Evolutionary conservation across 2,888 invertebrate species (phyloP).

Genomic region (Nemapogon koenigi): DNA sequence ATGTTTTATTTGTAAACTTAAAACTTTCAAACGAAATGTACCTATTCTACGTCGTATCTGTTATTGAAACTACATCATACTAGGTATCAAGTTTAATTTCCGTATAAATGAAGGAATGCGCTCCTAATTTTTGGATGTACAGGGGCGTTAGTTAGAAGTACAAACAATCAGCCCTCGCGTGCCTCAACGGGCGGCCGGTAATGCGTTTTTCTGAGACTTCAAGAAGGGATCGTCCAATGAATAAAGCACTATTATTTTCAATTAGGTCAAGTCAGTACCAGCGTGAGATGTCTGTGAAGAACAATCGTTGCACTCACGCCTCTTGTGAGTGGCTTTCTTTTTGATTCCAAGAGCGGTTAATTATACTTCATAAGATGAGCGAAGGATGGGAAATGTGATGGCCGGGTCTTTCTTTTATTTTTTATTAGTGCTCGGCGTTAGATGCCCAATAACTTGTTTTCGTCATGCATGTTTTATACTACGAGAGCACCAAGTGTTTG

Average conservation of each 20-base stretch:
- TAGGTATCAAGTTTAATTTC: too few relatives aligned
- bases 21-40: too few relatives aligned
- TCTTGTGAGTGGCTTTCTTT: constrained; percentile 52
- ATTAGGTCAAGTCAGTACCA: constrained; percentile 57
- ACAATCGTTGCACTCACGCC: constrained; percentile 56
- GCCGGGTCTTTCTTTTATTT: constrained; percentile 30
- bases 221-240: constrained; percentile 37
- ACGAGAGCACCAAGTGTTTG: too few relatives aligned
- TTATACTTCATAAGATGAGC: constrained; percentile 26
- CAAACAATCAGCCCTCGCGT: constrained; percentile 12
- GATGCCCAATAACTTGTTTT: too few relatives aligned
- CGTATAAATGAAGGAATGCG: too few relatives aligned
- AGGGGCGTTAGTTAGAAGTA: neutral
- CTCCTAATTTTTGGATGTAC: too few relatives aligned
- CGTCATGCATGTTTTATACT: too few relatives aligned
- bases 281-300: constrained; percentile 49
- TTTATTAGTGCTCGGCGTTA: too few relatives aligned
- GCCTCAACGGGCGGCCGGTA: constrained; percentile 25
- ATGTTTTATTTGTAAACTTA: too few relatives aligned
- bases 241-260: constrained; percentile 60
- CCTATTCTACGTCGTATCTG: too few relatives aligned
- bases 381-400: constrained; percentile 36
- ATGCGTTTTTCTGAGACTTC: constrained; percentile 43
- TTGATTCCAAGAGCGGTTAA: constrained; percentile 33
- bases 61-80: too few relatives aligned